Percentiles rank a stretch among this genome's conserved stretches.
Conservation (phyloP, 2,113 vertebrate genomes). For the Psittacara wagleri region DNA sequence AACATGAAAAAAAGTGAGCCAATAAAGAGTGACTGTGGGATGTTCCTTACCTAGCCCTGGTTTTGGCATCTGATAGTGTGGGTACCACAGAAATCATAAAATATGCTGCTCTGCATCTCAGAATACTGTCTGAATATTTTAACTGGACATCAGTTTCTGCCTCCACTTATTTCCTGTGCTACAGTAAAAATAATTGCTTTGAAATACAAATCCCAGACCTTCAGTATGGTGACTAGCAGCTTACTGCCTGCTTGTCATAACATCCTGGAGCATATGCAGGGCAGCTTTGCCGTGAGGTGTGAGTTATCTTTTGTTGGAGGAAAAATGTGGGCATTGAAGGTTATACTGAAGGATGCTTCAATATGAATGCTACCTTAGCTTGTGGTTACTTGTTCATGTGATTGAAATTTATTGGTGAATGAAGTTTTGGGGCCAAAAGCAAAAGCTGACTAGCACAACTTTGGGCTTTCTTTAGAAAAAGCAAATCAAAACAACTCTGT, state of each 20-base stretch:
- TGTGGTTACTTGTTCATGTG: not conserved
- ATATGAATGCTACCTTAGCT: not conserved
- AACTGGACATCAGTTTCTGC: not conserved
- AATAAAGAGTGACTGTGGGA: not conserved
- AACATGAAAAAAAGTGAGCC: not conserved
- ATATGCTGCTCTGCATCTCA: not conserved
- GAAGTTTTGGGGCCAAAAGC: not conserved
- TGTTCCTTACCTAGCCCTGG: not conserved
- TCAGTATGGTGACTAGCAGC: not conserved
- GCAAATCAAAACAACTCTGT: not conserved
- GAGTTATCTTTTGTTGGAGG: not conserved
- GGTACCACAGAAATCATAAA: not conserved
- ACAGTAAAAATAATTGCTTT: not conserved
- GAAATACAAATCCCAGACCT: not conserved
- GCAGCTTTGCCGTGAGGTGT: not conserved
- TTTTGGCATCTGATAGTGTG: not conserved
- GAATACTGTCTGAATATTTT: not conserved
- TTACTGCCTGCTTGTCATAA: not conserved
- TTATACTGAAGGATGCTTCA: not conserved
- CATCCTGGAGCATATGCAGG: not conserved
- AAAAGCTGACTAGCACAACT: not conserved
- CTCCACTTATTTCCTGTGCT: not conserved
- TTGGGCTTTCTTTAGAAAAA: not conserved
- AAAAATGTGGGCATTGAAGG: not conserved
- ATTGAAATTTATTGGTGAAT: not conserved